These are phyloP conservation scores for Bovichtus variegatus DNA, from an alignment of 2,797 vertebrate species.

Conservation along the genomic window DNA sequence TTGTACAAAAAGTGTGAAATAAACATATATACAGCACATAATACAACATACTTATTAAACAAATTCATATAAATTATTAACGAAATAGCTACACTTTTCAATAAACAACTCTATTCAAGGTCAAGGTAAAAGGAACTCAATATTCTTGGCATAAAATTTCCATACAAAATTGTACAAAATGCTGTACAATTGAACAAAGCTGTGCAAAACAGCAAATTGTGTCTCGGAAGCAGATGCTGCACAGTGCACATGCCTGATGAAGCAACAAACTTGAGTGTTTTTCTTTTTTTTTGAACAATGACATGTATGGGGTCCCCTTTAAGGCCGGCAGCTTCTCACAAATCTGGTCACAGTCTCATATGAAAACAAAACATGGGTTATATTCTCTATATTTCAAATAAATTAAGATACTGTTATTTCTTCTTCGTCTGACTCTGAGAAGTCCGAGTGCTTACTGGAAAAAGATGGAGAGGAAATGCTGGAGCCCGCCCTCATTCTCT, in stretches of 20 bases:
- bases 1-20: constrained; percentile 82
- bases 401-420: constrained; percentile 96
- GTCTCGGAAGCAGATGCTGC: constrained; percentile 82
- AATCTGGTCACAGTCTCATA: constrained; percentile 58
- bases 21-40: constrained; percentile 91
- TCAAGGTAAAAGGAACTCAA: constrained; percentile 83
- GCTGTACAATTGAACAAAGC: constrained; percentile 93
- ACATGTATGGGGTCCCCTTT: constrained; percentile 39
- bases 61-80: constrained; percentile 97
- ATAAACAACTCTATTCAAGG: constrained; percentile 85
- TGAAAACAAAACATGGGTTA: constrained; percentile 47
- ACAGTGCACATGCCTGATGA: constrained; percentile 54
- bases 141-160: constrained; percentile 95
- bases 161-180: constrained; percentile 97
- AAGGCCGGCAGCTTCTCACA: constrained; percentile 77
- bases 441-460: constrained; percentile 95
- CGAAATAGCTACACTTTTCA: constrained; percentile 88
- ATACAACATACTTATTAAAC: constrained; percentile 92
- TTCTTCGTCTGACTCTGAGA: constrained; percentile 94
- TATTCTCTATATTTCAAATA: constrained; percentile 49
- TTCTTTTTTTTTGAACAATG: constrained; percentile 9
- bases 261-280: constrained; percentile 36
- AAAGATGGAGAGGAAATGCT: constrained; percentile 87
- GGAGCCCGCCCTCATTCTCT: constrained; percentile 79
- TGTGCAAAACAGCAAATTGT: constrained; percentile 92